Conservation (phyloP, 2,888 invertebrate species). For the Platycheirus rosarum region DNA sequence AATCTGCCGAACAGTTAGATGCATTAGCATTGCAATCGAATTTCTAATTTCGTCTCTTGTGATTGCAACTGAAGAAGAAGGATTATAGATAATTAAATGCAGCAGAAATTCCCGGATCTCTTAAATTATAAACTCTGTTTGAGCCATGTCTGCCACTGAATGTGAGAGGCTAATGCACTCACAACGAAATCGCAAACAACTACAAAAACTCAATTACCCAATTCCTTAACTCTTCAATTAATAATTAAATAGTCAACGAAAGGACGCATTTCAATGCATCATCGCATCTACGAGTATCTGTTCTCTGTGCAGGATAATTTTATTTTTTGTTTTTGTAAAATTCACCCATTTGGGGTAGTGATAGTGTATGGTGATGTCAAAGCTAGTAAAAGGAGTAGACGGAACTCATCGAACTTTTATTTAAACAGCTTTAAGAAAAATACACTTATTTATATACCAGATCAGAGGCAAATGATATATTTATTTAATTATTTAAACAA, state of each 20-base stretch:
- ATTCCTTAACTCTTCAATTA: constrained; percentile 37
- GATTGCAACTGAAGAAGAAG: constrained; percentile 29
- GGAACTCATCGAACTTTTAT: background rate
- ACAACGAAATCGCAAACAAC: constrained; percentile 6
- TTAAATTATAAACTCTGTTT: constrained; percentile 2
- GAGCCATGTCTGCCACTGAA: constrained; percentile 13
- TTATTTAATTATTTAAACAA: background rate
- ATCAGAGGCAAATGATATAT: background rate
- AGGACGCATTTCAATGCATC: constrained; percentile 36
- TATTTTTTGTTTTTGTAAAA: background rate
- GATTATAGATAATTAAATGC: constrained; percentile 75
- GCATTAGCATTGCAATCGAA: constrained; percentile 16
- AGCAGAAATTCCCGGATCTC: constrained; percentile 17
- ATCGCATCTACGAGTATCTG: constrained; percentile 11
- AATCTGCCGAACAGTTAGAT: background rate
- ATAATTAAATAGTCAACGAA: constrained; percentile 35
- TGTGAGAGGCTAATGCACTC: constrained; percentile 7
- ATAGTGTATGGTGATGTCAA: constrained; percentile 1
- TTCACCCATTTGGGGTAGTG: background rate
- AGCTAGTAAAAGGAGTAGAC: background rate
- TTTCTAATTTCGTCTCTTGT: background rate
- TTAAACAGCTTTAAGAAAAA: background rate
- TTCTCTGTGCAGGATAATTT: constrained; percentile 10
- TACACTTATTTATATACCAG: background rate
- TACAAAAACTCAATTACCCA: constrained; percentile 40